These are phyloP conservation scores for Gallinago nigripennis DNA, from an alignment of 2,797 vertebrate genomes.

Conservation along the genomic window DNA sequence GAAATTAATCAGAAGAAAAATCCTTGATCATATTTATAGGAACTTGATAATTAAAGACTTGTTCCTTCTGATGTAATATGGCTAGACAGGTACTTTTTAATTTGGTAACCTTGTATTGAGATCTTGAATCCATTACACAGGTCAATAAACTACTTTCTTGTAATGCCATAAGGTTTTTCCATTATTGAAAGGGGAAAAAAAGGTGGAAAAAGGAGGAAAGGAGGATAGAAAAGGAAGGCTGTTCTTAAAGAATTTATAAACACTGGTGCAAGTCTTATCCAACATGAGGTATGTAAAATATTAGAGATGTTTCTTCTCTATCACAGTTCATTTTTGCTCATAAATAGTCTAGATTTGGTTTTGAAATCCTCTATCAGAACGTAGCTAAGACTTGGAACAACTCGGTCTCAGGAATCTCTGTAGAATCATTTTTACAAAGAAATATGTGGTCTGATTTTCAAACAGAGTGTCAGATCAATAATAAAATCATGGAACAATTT, in stretches of 20 bases:
- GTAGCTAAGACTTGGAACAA: neutral
- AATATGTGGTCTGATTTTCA: neutral
- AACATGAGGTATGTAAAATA: neutral
- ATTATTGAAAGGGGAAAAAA: neutral
- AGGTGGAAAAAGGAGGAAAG: neutral
- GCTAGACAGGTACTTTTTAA: slow-evolving; percentile 5
- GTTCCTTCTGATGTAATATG: neutral
- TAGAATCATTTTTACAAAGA: neutral
- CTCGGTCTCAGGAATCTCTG: neutral
- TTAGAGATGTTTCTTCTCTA: neutral
- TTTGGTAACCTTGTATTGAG: slow-evolving; percentile 20
- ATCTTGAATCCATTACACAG: neutral
- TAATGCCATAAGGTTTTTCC: slow-evolving; percentile 3
- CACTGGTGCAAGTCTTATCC: neutral
- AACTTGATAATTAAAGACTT: neutral
- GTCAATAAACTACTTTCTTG: slow-evolving; percentile 38
- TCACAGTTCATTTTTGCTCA: neutral
- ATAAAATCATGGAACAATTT: neutral
- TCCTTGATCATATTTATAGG: neutral
- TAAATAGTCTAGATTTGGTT: neutral
- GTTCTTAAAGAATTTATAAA: neutral
- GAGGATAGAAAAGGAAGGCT: neutral
- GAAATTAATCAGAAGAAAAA: neutral
- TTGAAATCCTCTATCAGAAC: neutral
- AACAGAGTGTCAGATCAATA: neutral